Base-by-base conservation (phyloP, 53 echinoderm and acorn worm species). In the Luidia sarsii region DNA sequence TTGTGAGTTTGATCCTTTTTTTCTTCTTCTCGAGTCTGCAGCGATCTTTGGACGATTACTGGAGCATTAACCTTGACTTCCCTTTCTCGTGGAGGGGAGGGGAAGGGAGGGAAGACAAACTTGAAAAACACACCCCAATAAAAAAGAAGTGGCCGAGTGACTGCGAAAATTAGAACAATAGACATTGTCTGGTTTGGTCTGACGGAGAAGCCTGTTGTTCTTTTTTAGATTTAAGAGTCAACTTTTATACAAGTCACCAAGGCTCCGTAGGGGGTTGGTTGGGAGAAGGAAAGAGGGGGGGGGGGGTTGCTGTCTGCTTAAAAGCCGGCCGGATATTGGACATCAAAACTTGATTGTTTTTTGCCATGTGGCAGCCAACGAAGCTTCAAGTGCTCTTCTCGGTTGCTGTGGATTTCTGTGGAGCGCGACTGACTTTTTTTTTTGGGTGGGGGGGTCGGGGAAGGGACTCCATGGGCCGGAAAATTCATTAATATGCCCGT, bases 281-380 rank as follows among this genome's bases (percentile, higher is more conserved):
- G n/a, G n/a, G n/a, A n/a, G n/a, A n/a, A n/a, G n/a, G n/a, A n/a
- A n/a, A n/a, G n/a, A n/a, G n/a, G n/a, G n/a, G n/a, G n/a, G n/a
- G n/a, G n/a, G n/a, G n/a, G n/a, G n/a, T n/a, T n/a, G n/a, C n/a
- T n/a, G n/a, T n/a, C n/a, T n/a, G n/a, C n/a, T n/a, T n/a, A n/a
- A n/a, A n/a, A n/a, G n/a, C 16, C 25, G 28, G 31, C 72, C 72
- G 72, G 72, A 72, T 56, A 35, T 72, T 39, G 25, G 27, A 30
- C 72, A 72, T 72, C 72, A 72, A 56, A 55, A 72, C 72, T 55
- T 72, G 72, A 72, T 72, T 72, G 72, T 72, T 72, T 72, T 72
- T 56, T 7, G 72, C 72, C 34, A 54, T 2, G 31, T 57, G 72
- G 39, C 56, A 37, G 56, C 72, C 57, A 72, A 72, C 37, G 57